These are phyloP conservation scores for Chinchilla lanigera DNA, from an alignment of 2,113 vertebrate species.

Conservation along the genomic window DNA sequence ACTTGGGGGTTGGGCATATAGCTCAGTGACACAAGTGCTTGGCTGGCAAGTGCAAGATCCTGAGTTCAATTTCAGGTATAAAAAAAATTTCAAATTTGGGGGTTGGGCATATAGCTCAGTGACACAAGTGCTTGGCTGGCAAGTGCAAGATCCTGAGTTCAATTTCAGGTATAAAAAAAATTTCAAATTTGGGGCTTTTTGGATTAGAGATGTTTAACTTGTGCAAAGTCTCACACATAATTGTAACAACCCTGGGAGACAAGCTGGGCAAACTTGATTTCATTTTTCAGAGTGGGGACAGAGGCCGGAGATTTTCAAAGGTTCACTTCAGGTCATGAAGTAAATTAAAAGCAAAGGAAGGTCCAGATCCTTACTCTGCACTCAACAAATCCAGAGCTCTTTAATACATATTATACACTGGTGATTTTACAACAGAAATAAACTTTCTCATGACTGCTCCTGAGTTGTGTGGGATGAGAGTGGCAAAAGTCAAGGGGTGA, in stretches of 20 bases:
- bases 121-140: no score
- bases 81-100: neutral
- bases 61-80: no score
- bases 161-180: neutral
- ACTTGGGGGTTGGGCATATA: no score
- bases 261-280: neutral
- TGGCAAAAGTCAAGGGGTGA: neutral
- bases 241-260: neutral
- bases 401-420: neutral
- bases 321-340: fast-evolving
- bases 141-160: no score
- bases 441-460: fast-evolving
- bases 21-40: no score
- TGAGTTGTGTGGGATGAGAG: neutral
- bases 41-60: no score
- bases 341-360: neutral
- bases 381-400: neutral
- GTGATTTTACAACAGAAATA: neutral
- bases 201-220: neutral
- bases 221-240: neutral
- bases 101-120: no score
- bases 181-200: neutral
- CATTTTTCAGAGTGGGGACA: neutral
- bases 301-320: neutral
- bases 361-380: no score